phyloP scores from a whole-genome alignment of 1,140 invertebrate species.

The Caenorhabditis brenneri region DNA sequence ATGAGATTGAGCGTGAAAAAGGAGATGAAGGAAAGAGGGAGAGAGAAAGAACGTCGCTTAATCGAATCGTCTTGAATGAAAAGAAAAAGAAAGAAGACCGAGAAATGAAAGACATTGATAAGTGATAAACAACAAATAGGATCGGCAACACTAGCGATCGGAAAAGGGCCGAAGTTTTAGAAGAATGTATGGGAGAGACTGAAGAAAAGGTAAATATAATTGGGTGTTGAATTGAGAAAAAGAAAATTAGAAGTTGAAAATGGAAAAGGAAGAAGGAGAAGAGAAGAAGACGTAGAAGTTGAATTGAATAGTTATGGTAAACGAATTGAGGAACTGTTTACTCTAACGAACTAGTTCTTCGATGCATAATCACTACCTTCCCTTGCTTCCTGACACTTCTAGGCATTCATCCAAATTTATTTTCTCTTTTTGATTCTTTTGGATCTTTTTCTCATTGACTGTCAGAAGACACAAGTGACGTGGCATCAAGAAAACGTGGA shows the following conservation, averaged over 20 bases:
- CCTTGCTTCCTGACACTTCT: too few relatives aligned
- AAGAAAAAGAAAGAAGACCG: neutral
- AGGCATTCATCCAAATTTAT: neutral
- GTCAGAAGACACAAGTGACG: neutral
- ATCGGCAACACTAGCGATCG: neutral
- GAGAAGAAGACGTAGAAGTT: neutral
- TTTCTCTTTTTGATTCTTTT: neutral
- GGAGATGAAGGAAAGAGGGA: neutral
- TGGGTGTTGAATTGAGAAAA: conserved; percentile 20
- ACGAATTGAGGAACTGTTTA: neutral
- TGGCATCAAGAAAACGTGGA: neutral
- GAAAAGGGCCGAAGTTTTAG: neutral
- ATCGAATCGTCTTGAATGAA: conserved; percentile 5
- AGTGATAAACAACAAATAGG: conserved; percentile 35
- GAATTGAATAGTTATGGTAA: too few relatives aligned
- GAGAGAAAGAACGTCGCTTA: conserved; percentile 26
- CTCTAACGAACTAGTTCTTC: conserved; percentile 5
- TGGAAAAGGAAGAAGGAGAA: neutral
- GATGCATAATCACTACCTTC: conserved; percentile 20
- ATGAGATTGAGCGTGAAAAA: neutral
- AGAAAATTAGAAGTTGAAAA: conserved; percentile 6
- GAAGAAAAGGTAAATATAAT: neutral
- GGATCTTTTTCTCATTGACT: neutral
- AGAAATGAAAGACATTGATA: conserved; percentile 28
- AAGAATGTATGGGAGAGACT: too few relatives aligned